These are phyloP conservation scores for Cecropterus lyciades DNA, from an alignment of 1,140 invertebrate genomes.

Conservation along the genomic window DNA sequence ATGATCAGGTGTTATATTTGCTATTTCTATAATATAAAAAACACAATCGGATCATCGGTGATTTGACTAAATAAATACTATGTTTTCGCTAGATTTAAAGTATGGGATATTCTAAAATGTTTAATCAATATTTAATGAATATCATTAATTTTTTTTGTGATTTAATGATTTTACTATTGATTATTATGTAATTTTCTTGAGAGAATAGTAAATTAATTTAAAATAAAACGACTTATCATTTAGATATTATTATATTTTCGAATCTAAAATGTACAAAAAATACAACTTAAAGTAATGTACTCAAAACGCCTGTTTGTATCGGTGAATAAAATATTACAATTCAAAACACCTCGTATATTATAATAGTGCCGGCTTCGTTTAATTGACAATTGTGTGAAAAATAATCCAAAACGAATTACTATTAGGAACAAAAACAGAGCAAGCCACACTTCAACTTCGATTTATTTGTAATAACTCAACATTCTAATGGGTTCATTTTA, in stretches of 20 bases:
- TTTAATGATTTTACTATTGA: no score
- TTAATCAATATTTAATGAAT: no score
- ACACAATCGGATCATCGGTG: no score
- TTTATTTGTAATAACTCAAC: constrained; percentile 42
- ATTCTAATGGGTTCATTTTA: constrained; percentile 32
- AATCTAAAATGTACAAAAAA: constrained; percentile 84
- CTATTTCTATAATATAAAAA: no score
- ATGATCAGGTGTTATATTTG: no score
- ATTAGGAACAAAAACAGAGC: constrained; percentile 73
- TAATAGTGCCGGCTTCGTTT: constrained; percentile 56
- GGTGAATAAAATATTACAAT: constrained; percentile 69
- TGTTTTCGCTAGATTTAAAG: no score
- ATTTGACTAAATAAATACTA: no score
- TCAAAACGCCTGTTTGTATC: constrained; percentile 74
- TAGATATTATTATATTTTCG: constrained; percentile 83
- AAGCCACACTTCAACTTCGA: constrained; percentile 56
- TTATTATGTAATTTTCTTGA: no score
- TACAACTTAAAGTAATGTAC: constrained; percentile 83
- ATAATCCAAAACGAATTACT: constrained; percentile 60
- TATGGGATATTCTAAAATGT: no score
- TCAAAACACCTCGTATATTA: constrained; percentile 59
- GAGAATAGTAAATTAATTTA: no score
- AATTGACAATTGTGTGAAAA: constrained; percentile 72
- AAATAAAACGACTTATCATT: constrained; percentile 71
- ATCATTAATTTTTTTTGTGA: no score